These are phyloP conservation scores for Drepana falcataria DNA, from an alignment of 2,888 invertebrate genomes.

Conservation along the genomic window DNA sequence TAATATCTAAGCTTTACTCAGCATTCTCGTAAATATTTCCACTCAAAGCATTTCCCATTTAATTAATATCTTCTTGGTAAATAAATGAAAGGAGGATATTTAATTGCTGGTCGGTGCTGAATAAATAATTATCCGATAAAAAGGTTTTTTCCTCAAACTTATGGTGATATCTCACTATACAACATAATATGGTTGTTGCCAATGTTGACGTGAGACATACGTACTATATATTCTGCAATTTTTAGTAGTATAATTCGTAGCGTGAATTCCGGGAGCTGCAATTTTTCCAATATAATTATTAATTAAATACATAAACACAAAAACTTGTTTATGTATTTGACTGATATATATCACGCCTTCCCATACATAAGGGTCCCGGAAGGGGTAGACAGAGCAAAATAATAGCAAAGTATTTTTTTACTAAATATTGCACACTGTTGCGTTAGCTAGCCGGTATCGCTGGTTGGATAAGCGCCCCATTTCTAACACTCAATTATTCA, in stretches of 20 bases:
- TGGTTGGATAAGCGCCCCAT: conserved; percentile 45
- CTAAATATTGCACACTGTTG: conserved; percentile 7
- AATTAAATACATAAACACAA: too few species aligned
- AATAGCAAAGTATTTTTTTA: not conserved
- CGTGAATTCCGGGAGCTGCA: too few species aligned
- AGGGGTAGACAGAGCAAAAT: too few species aligned
- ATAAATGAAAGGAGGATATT: conserved; percentile 14
- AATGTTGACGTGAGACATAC: conserved; percentile 21
- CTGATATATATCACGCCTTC: too few species aligned
- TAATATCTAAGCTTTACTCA: not conserved
- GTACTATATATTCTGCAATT: not conserved
- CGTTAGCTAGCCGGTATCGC: conserved; percentile 24
- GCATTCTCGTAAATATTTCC: conserved; percentile 1
- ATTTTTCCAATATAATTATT: too few species aligned
- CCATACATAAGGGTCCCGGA: too few species aligned
- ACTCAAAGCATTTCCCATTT: conserved; percentile 3
- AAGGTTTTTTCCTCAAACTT: conserved; percentile 30
- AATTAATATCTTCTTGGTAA: conserved; percentile 20
- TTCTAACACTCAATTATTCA: conserved; percentile 66
- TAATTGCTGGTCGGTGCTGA: conserved; percentile 18
- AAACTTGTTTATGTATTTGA: too few species aligned
- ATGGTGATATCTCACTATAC: conserved; percentile 35
- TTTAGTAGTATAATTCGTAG: too few species aligned
- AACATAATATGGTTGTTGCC: conserved; percentile 19
- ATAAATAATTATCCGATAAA: conserved; percentile 28